Evolutionary conservation across 2,797 vertebrate species (phyloP).

Genomic region (Carduelis carduelis): DNA sequence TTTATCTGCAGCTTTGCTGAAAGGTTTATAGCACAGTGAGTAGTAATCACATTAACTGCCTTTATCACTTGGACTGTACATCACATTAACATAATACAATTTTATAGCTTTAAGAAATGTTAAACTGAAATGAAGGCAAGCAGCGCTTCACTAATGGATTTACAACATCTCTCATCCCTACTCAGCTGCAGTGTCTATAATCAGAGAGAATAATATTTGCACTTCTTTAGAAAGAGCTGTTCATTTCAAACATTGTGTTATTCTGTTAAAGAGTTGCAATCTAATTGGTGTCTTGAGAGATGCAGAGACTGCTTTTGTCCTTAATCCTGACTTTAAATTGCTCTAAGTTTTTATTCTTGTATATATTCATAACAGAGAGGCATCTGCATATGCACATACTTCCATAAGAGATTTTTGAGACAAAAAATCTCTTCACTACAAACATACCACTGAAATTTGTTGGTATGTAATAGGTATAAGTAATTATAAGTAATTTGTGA

Average conservation of each 20-base stretch:
- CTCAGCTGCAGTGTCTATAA: slow-evolving; percentile 20
- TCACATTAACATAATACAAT: slow-evolving; percentile 69
- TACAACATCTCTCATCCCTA: slow-evolving; percentile 57
- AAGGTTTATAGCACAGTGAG: slow-evolving; percentile 61
- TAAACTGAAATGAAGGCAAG: slow-evolving; percentile 67
- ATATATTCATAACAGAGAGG: background rate
- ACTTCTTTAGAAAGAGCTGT: slow-evolving; percentile 25
- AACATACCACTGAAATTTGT: background rate
- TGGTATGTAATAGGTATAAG: background rate
- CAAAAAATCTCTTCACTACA: background rate
- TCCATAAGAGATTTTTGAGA: background rate
- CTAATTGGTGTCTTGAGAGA: background rate
- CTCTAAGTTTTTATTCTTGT: background rate
- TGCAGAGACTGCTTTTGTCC: background rate
- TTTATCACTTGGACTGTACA: slow-evolving; percentile 58
- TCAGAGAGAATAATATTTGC: slow-evolving; percentile 41
- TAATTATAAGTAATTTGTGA: background rate
- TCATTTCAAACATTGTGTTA: slow-evolving; percentile 23
- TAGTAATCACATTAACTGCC: slow-evolving; percentile 64
- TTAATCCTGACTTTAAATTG: background rate
- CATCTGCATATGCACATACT: rapidly evolving
- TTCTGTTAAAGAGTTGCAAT: background rate
- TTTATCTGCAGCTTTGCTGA: slow-evolving; percentile 44
- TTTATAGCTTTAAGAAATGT: slow-evolving; percentile 73
- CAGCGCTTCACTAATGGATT: slow-evolving; percentile 63